A percentile compares a stretch with the other conserved stretches of the same genome.
phyloP scores from a whole-genome alignment of 2,797 vertebrate species.

The Oreortyx pictus region DNA sequence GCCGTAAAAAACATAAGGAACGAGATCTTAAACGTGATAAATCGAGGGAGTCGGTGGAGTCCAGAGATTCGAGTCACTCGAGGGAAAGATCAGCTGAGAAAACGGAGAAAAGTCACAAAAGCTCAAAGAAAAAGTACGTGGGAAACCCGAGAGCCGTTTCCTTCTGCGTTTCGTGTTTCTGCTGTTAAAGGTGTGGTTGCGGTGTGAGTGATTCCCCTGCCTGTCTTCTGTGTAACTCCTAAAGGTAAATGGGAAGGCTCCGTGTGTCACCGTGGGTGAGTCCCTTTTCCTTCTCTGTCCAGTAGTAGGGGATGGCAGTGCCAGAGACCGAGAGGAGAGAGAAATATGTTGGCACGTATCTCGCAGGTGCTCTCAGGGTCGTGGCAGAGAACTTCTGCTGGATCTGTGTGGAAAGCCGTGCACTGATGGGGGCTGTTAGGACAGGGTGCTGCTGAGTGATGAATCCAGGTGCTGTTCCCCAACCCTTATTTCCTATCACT shows the following conservation, averaged over 20 bases:
- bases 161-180: background rate
- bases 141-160: background rate
- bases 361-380: background rate
- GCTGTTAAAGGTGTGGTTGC: background rate
- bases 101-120: conserved; percentile 88
- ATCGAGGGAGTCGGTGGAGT: conserved; percentile 84
- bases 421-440: background rate
- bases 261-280: conserved; percentile 40
- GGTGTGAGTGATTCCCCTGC: conserved; percentile 10
- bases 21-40: conserved; percentile 88
- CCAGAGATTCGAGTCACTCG: conserved; percentile 86
- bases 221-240: background rate
- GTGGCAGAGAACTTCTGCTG: background rate
- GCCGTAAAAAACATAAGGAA: conserved; percentile 95
- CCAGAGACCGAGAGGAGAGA: too few relatives aligned
- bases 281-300: conserved; percentile 41
- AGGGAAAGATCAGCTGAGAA: conserved; percentile 88
- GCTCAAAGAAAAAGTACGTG: conserved; percentile 88
- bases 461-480: background rate
- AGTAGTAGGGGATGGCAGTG: background rate
- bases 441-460: background rate
- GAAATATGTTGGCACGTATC: background rate
- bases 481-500: background rate
- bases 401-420: background rate
- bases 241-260: conserved; percentile 46